These are phyloP conservation scores for Cryptocephalus moraei DNA, from an alignment of 2,888 invertebrate genomes.

Conservation along the genomic window DNA sequence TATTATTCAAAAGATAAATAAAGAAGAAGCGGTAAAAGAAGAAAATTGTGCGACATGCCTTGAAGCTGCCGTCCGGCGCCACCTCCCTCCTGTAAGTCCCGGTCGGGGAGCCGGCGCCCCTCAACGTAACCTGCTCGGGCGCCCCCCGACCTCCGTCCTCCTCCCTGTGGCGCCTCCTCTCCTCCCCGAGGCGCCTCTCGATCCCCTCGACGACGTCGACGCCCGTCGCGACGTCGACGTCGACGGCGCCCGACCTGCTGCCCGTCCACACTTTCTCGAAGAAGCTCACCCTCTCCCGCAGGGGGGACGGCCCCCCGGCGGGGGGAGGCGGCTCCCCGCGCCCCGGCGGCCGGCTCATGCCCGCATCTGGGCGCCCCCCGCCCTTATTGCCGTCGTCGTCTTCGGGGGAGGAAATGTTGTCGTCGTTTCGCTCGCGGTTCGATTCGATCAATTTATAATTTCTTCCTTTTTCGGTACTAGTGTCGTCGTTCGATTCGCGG, in stretches of 20 bases:
- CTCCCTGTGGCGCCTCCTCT: constrained; percentile 32
- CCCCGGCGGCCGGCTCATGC: not conserved
- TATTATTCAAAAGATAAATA: too few relatives aligned
- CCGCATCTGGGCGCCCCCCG: constrained; percentile 21
- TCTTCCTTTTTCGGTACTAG: too few relatives aligned
- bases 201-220: not conserved
- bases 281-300: constrained; percentile 66
- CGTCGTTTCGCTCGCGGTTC: too few relatives aligned
- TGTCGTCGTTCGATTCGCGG: constrained; percentile 17
- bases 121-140: constrained; percentile 50
- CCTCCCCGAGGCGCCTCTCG: constrained; percentile 20
- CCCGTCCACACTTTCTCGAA: constrained; percentile 73
- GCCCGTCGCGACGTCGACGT: not conserved
- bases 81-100: constrained; percentile 22
- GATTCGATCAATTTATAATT: too few relatives aligned
- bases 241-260: constrained; percentile 23
- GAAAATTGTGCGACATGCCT: constrained; percentile 18
- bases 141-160: constrained; percentile 45
- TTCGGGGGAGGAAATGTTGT: constrained; percentile 8
- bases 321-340: not conserved
- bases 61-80: constrained; percentile 35
- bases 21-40: too few relatives aligned
- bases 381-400: constrained; percentile 21
- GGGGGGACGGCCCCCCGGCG: constrained; percentile 5
- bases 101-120: constrained; percentile 42